Evolutionary conservation across 23 tunicate species (phyloP).

Genomic region (Aplidium turbinatum): DNA sequence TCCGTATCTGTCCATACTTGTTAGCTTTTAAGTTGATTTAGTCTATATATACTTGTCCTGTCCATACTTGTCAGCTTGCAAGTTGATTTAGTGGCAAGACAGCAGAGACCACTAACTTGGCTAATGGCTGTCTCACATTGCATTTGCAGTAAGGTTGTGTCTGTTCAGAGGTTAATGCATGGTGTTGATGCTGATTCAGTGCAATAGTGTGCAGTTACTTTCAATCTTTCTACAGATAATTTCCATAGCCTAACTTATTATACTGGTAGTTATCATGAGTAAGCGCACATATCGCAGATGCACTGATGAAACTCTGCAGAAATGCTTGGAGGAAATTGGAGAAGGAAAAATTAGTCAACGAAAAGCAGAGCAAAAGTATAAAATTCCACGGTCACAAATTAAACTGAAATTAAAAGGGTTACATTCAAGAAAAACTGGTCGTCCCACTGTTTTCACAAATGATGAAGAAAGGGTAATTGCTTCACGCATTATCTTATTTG

Average conservation of each 20-base stretch:
- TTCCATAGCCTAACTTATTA: neutral
- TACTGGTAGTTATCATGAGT: no score
- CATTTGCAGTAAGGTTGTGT: neutral
- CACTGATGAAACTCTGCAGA: neutral
- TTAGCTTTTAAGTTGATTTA: no score
- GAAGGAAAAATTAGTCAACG: neutral
- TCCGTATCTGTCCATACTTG: neutral
- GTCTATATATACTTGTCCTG: no score
- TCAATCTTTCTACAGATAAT: no score
- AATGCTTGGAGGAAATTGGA: neutral
- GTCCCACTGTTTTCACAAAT: neutral
- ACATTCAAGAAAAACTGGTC: neutral
- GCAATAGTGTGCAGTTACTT: no score
- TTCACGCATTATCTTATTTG: neutral
- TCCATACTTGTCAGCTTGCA: no score
- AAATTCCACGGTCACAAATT: neutral
- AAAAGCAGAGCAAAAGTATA: neutral
- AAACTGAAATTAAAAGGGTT: conserved; percentile 1
- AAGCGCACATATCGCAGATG: neutral
- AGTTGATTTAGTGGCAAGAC: no score
- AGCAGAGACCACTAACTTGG: no score
- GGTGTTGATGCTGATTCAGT: neutral
- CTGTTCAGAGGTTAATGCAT: neutral
- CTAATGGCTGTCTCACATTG: no score
- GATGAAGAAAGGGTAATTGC: neutral